A percentile compares a stretch with the other conserved stretches of the same genome.
Conservation (phyloP, 2,888 invertebrate species). For the Harmothoe impar region DNA sequence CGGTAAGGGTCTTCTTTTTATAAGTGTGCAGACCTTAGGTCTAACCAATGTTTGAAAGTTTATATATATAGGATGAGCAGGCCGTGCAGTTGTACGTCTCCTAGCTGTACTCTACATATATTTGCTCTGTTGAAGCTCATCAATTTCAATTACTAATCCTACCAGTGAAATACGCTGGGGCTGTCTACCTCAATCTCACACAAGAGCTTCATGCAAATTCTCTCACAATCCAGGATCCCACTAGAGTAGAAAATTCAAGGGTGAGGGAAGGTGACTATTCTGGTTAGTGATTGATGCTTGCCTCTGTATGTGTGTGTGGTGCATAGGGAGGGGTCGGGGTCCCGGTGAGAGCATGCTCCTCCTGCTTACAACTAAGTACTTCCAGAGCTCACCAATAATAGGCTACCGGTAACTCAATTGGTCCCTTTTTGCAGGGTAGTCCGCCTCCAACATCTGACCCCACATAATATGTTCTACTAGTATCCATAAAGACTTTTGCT, state of each 20-base stretch:
- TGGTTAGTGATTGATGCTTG: background rate
- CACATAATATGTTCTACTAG: background rate
- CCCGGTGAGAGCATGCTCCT: background rate
- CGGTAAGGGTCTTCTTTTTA: too few relatives aligned
- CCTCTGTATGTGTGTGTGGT: background rate
- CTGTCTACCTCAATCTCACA: too few relatives aligned
- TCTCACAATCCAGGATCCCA: too few relatives aligned
- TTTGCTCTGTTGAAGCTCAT: too few relatives aligned
- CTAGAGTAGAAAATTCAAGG: background rate
- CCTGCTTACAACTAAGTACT: background rate
- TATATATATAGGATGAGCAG: too few relatives aligned
- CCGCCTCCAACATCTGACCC: background rate
- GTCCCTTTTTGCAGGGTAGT: background rate
- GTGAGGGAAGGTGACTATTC: background rate
- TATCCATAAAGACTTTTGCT: background rate
- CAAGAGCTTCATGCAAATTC: too few relatives aligned
- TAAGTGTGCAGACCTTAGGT: too few relatives aligned
- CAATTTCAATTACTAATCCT: too few relatives aligned
- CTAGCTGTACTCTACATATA: too few relatives aligned
- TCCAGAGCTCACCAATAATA: background rate
- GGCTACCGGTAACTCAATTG: background rate
- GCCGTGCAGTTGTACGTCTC: too few relatives aligned
- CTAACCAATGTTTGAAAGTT: too few relatives aligned
- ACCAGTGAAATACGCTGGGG: too few relatives aligned
- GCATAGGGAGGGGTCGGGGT: background rate